These are phyloP conservation scores for Colletes collaris DNA, from an alignment of 2,888 invertebrate species.

Conservation along the genomic window DNA sequence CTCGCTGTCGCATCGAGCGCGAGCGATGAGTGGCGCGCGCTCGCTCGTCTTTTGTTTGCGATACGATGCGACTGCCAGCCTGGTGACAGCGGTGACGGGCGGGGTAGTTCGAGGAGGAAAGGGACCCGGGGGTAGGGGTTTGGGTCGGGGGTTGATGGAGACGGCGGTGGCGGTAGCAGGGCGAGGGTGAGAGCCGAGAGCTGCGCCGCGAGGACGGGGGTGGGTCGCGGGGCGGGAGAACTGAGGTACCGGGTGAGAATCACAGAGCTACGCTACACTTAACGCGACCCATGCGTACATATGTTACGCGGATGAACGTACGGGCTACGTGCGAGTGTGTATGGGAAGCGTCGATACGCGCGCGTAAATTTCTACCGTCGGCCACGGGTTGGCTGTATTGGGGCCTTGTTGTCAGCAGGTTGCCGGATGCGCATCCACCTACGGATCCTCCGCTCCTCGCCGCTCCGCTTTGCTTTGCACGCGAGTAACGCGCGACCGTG, in stretches of 20 bases:
- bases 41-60: slow-evolving; percentile 82
- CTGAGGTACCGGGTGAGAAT: slow-evolving; percentile 72
- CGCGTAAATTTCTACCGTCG: slow-evolving; percentile 56
- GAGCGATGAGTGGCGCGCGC: slow-evolving; percentile 80
- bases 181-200: slow-evolving; percentile 42
- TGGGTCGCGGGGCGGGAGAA: slow-evolving; percentile 40
- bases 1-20: slow-evolving; percentile 81
- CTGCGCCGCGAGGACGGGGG: slow-evolving; percentile 49
- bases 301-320: slow-evolving; percentile 55
- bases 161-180: slow-evolving; percentile 44
- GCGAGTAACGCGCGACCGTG: slow-evolving; percentile 23
- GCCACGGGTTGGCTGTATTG: slow-evolving; percentile 50
- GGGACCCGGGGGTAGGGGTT: slow-evolving; percentile 35
- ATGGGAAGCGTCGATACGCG: slow-evolving; percentile 33
- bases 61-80: slow-evolving; percentile 79
- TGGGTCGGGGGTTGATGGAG: slow-evolving; percentile 40
- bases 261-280: slow-evolving; percentile 77
- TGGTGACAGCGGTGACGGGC: slow-evolving; percentile 66
- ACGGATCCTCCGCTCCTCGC: slow-evolving; percentile 42
- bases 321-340: background rate
- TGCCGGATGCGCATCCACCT: slow-evolving; percentile 67
- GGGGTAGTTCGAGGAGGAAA: slow-evolving; percentile 55
- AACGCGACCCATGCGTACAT: slow-evolving; percentile 73
- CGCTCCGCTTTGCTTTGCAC: slow-evolving; percentile 47
- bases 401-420: slow-evolving; percentile 72